Evolutionary conservation across 1,140 invertebrate genomes (phyloP), one percentile per base, ranked within the genome.

Genomic region (Rhizoglyphus robini): DNA sequence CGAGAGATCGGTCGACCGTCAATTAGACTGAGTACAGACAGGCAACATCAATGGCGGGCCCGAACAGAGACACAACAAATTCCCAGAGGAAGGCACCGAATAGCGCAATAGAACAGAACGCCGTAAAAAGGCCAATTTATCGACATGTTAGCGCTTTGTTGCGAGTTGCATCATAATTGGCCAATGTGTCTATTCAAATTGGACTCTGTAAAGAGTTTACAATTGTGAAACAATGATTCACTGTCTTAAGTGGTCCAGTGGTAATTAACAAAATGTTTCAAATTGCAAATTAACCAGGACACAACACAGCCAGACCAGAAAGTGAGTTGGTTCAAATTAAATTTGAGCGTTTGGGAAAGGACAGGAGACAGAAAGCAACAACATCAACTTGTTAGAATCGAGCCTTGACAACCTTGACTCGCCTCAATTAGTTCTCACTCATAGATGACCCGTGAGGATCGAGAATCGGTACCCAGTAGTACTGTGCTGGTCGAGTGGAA

Each of bases 161-260:
- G 51, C 31, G 23, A 54, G 51, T 54, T 54, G 51, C 51, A 54
- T 54, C 51, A 54, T 54, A 54, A 54, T 54, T 54, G 51, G 36
- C 51, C n/a, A 20, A 54, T 54, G 51, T 54, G 51, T 54, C 51
- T 54, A 54, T 54, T 54, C 51, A 54, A 54, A 54, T 54, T 54
- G 51, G 51, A 54, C 8, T 11, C 36, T 8, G 36, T 18, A 41
- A 41, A 41, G 23, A 54, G 31, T 54, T 32, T 25, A 27, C 51
- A 54, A 25, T 54, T 25, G 23, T 27, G 23, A 54, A 54, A 54
- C 51, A 54, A 32, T 54, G 31, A 8, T 11, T 11, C 23, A 54
- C 51, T 54, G 36, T 18, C 36, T 41, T 41, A 41, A 41, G 36
- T 41, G 36, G 36, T 18, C 23, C 51, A 32, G 23, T 25, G 51